Evolutionary conservation across 2,797 vertebrate genomes (phyloP).

Genomic region (Oceanodroma leucorhoa): DNA sequence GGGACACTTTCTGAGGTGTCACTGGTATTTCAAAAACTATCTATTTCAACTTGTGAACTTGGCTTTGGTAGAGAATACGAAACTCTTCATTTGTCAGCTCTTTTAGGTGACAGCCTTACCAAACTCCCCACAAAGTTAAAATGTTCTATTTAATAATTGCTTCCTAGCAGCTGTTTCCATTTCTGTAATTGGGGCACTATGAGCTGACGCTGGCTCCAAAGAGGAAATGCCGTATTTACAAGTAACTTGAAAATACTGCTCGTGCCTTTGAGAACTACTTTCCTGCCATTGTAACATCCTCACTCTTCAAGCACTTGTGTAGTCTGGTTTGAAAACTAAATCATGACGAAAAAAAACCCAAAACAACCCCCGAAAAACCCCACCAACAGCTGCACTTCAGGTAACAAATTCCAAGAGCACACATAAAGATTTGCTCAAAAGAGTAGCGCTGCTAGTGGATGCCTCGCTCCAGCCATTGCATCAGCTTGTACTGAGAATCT

Average conservation of each 20-base stretch:
- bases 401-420: neutral
- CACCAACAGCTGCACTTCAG: neutral
- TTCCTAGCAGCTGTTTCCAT: neutral
- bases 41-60: neutral
- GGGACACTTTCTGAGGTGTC: neutral
- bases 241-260: neutral
- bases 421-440: neutral
- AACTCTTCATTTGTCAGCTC: neutral
- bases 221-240: neutral
- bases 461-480: neutral
- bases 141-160: neutral
- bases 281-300: neutral
- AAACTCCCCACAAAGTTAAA: neutral
- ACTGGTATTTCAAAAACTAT: neutral
- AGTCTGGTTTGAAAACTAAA: neutral
- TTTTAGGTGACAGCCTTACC: neutral
- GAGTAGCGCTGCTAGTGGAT: neutral
- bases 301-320: neutral
- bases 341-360: neutral
- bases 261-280: neutral
- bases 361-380: accelerated
- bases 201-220: neutral
- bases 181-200: neutral
- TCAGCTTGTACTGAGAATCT: neutral
- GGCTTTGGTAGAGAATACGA: neutral